phyloP scores from a whole-genome alignment of 2,888 invertebrate genomes.

The Exephanes ischioxanthus region DNA sequence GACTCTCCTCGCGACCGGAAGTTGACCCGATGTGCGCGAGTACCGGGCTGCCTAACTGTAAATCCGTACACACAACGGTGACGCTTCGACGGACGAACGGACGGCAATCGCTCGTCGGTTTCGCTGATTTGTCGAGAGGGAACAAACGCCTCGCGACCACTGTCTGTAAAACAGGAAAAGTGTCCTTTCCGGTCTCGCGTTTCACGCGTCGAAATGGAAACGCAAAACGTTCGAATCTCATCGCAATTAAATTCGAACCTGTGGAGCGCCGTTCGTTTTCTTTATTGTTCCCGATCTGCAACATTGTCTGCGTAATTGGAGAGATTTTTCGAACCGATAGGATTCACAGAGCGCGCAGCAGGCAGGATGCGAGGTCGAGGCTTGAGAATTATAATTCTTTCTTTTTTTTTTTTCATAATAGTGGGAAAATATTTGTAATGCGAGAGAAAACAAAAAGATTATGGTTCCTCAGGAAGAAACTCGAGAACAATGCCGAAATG shows the following conservation, averaged over 20 bases:
- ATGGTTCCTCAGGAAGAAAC: background rate
- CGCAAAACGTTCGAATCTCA: no score
- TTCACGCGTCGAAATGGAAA: background rate
- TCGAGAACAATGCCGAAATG: background rate
- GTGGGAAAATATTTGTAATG: background rate
- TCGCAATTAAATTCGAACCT: background rate
- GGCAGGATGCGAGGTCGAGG: background rate
- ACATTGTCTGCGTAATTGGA: background rate
- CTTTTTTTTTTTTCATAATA: background rate
- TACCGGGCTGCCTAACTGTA: conserved; percentile 17
- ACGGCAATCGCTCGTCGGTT: background rate
- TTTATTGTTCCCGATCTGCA: background rate
- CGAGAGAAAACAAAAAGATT: background rate
- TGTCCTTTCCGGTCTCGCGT: background rate
- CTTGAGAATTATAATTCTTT: background rate
- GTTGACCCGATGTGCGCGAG: conserved; percentile 20
- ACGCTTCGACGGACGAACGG: background rate
- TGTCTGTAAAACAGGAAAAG: background rate
- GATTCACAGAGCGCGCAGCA: background rate
- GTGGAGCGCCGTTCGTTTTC: background rate
- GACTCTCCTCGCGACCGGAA: conserved; percentile 20
- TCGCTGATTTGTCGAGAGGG: background rate
- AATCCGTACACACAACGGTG: conserved; percentile 3
- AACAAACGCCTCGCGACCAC: background rate
- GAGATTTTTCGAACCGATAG: background rate